phyloP scores from a whole-genome alignment of 2,797 vertebrate genomes.

The Champsocephalus esox region DNA sequence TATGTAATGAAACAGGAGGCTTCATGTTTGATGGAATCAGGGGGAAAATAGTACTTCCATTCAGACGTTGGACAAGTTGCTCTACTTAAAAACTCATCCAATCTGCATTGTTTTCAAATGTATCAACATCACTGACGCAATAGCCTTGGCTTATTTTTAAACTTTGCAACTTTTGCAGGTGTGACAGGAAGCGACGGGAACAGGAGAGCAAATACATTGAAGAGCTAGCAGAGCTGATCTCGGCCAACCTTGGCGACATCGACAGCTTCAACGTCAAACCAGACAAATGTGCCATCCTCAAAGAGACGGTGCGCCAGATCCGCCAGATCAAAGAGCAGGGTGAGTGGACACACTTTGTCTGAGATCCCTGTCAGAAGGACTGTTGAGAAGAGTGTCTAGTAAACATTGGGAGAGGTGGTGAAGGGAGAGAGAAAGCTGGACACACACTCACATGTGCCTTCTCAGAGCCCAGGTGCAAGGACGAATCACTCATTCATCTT shows the following conservation, averaged over 20 bases:
- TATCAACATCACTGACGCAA: neutral
- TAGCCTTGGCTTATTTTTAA: slow-evolving; percentile 19
- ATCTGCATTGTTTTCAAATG: neutral
- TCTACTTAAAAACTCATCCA: neutral
- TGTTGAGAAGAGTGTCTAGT: slow-evolving; percentile 22
- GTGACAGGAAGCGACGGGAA: slow-evolving; percentile 95
- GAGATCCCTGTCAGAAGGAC: slow-evolving; percentile 18
- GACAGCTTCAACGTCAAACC: slow-evolving; percentile 99
- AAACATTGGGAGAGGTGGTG: slow-evolving; percentile 25
- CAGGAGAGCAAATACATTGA: slow-evolving; percentile 99
- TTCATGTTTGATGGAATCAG: no score
- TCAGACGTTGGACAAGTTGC: neutral
- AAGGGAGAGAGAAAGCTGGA: slow-evolving; percentile 34
- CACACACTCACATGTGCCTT: slow-evolving; percentile 16
- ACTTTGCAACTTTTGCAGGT: slow-evolving; percentile 77
- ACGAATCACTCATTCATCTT: slow-evolving; percentile 73
- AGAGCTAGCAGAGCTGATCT: slow-evolving; percentile 97
- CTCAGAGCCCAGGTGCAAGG: slow-evolving; percentile 75
- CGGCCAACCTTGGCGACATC: slow-evolving; percentile 97
- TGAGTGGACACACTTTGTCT: slow-evolving; percentile 69
- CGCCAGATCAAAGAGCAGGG: slow-evolving; percentile 99
- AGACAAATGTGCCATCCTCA: slow-evolving; percentile 98
- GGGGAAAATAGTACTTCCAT: no score
- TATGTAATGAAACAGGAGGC: no score
- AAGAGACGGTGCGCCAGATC: slow-evolving; percentile 98